Conservation (phyloP, 2,113 vertebrate genomes). For the Burhinus bistriatus region DNA sequence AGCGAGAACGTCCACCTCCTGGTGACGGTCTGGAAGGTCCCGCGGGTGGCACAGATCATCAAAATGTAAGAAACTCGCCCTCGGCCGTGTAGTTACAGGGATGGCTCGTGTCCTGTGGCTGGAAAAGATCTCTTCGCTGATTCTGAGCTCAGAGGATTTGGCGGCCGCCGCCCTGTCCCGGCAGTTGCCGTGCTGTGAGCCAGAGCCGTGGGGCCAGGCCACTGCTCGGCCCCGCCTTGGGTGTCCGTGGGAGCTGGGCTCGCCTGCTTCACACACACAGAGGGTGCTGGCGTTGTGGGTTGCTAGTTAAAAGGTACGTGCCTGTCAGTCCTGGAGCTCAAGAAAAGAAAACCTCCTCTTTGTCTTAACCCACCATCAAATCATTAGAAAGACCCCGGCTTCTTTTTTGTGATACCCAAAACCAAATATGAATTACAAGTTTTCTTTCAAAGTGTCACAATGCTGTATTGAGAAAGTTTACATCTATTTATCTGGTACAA, state of each 20-base stretch:
- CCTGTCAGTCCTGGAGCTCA: not conserved
- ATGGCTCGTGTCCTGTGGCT: not conserved
- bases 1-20: slow-evolving; percentile 78
- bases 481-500: not conserved
- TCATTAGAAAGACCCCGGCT: not conserved
- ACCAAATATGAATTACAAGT: not conserved
- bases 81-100: no score
- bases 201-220: rapidly evolving
- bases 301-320: not conserved
- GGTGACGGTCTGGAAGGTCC: slow-evolving; percentile 89
- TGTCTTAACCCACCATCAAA: not conserved
- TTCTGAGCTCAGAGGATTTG: rapidly evolving
- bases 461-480: rapidly evolving
- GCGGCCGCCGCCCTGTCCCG: rapidly evolving
- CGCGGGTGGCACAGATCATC: slow-evolving; percentile 71
- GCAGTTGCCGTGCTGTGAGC: not conserved
- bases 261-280: rapidly evolving
- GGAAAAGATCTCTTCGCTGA: rapidly evolving
- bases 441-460: not conserved
- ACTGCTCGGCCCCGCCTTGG: not conserved
- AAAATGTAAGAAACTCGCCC: slow-evolving; percentile 75
- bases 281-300: rapidly evolving
- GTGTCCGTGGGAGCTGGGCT: not conserved
- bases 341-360: rapidly evolving
- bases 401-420: not conserved